Evolutionary conservation across 2,888 invertebrate genomes (phyloP), one percentile per base, ranked within the genome.

Genomic region (Leptogaster cylindrica): DNA sequence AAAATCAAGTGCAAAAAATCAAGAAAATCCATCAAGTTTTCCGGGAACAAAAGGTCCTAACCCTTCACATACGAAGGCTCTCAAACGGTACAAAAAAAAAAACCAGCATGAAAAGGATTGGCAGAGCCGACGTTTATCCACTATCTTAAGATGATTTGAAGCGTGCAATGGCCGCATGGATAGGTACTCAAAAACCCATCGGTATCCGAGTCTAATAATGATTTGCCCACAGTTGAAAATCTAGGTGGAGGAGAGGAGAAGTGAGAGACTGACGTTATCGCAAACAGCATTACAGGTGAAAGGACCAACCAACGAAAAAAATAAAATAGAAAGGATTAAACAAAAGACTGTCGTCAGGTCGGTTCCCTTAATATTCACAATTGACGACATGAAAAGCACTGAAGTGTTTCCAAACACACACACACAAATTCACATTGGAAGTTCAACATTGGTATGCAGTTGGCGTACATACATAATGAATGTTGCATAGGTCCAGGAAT

Each of bases 111-210:
- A n/a, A n/a, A n/a, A n/a, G n/a, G n/a, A n/a, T n/a, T n/a, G n/a
- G n/a, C 41, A 2, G 41, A 41, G 41, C 41, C 18, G 10, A 14
- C 41, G 41, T 41, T 41, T 41, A 41, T 41, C 41, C 41, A 41
- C 41, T 41, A 41, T 41, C 41, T 41, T 2, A 41, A 41, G 41
- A 41, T 41, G 41, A 41, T 41, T 50, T n/a, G 33, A 52, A 27
- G 52, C 20, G 52, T 33, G 52, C 52, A 33, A n/a, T 28, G 33
- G 36, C 20, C 52, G 36, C 52, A 20, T 52, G 52, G 27, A 52
- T 52, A 23, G 33, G 20, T 36, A 28, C 52, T 52, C 20, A 33
- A 52, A 52, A 52, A 33, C 33, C 27, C 52, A 33, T 52, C 20
- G 52, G 31, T 18, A 33, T 20, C 51, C 28, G 51, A 12, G 0